Base-by-base conservation (phyloP, 2,113 vertebrate species). In the Hipposideros armiger region DNA sequence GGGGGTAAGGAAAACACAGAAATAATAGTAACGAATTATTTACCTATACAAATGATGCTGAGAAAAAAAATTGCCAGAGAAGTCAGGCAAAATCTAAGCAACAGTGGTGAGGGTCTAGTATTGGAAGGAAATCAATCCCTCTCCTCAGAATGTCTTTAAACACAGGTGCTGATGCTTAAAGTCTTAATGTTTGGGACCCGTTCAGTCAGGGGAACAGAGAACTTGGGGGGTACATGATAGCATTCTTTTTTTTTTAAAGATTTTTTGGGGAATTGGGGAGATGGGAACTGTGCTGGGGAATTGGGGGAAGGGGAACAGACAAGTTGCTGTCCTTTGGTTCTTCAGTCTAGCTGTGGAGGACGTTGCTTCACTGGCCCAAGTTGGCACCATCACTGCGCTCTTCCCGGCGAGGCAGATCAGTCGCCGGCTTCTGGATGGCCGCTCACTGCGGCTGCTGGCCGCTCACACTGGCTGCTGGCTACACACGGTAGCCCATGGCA, bases 41-140 rank as follows among this genome's bases (percentile, higher is more conserved):
- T 42, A 94, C 45, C n/a, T 50, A 58, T 4, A 66, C 36, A 62
- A 72, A 83, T 3, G 69, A 78, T n/a, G 19, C 69, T 73, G 9
- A 64, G 54, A 73, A n/a, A 80, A 50, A 87, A 52, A 20, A 32
- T 2, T 32, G 56, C 74, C 47, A 36, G 11, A 73, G n/a, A 69
- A 62, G 24, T 69, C 52, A 84, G 54, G 56, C 19, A 87, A 62
- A 90, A 90, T 40, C 36, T n/a, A 66, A 42, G n/a, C 17, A 4
- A 45, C 3, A 4, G 24, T 17, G 3, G 4, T 11, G 15, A n/a
- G 64, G 50, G 40, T 24, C 24, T 2, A 2, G 3, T 0, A 13
- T 20, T 24, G 56, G 47, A 36, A 74, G 62, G 72, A 89, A 60
- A 60, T 11, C 28, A 67, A 19, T 20, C 28, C 15, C 15, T 42